Evolutionary conservation across 92 coral and sea anemone genomes (phyloP), one percentile per base, ranked within the genome.

Genomic region (Ricordea florida): DNA sequence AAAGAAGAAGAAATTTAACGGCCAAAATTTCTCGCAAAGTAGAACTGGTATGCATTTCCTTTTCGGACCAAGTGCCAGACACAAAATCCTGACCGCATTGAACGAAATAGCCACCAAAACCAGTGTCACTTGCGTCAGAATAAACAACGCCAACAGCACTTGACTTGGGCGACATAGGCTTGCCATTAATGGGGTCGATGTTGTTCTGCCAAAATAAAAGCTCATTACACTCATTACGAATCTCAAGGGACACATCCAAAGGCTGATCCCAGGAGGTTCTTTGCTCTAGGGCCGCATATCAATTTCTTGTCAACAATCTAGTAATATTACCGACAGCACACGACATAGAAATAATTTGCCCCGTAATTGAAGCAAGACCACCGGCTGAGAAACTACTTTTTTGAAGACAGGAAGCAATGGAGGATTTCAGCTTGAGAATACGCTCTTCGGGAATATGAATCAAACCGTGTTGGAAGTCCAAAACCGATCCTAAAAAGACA

Each of bases 101-200:
- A 2, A 85, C 90, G 17, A 63, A 45, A 64, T 77, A 85, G 18
- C 85, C 90, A 46, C 90, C 90, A 45, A 85, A 69, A 51, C 85
- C 85, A 22, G 84, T 45, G 57, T 70, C 58, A 43, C 81, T 78
- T 8, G 85, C 86, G 51, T 79, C 85, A 23, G 86, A 79, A 37
- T 79, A 85, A 71, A 79, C 86, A 16, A 79, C 25, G 60, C 82
- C 91, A 17, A 85, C 86, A 10, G 91, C 58, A 27, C 91, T 85
- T 23, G 86, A 79, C 38, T 85, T 79, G 28, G 90, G 86, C 36
- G 53, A 28, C 82, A 79, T 85, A 26, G 65, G 27, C 10, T n/a
- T 81, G 6, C 87, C 87, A 57, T 81, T 81, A n/a, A 81, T 5
- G 13, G 77, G 46, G 48, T 66, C 72, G 22, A 83, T 37, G 33